Evolutionary conservation across 2,797 vertebrate genomes (phyloP).

Genomic region (Sparus aurata): DNA sequence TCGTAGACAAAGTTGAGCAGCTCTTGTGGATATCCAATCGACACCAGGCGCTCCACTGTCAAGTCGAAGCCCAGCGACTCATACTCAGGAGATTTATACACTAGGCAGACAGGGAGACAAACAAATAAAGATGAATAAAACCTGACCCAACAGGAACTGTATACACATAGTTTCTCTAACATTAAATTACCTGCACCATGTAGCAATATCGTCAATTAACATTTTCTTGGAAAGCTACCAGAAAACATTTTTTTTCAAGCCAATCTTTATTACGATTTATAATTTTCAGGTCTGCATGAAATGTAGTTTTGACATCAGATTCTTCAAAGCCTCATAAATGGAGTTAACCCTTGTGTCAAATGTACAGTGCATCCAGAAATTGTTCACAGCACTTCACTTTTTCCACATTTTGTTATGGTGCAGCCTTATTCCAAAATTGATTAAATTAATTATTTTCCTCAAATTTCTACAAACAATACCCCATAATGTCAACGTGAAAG

Average conservation of each 20-base stretch:
- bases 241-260: neutral
- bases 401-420: too few species aligned
- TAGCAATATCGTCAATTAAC: neutral
- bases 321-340: neutral
- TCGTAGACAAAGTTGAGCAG: constrained; percentile 97
- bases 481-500: too few species aligned
- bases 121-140: neutral
- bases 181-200: neutral
- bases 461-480: too few species aligned
- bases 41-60: constrained; percentile 95
- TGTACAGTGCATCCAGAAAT: too few species aligned
- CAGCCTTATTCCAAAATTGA: too few species aligned
- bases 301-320: neutral
- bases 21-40: constrained; percentile 97
- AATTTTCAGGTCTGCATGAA: neutral
- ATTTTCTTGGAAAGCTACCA: neutral
- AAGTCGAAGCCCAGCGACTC: constrained; percentile 97
- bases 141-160: neutral
- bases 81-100: constrained; percentile 98
- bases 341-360: neutral
- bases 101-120: constrained; percentile 78
- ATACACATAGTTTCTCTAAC: neutral
- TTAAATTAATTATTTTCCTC: too few species aligned
- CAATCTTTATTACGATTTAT: neutral
- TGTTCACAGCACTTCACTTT: too few species aligned